Evolutionary conservation across 1,140 invertebrate species (phyloP).

Genomic region (Alviniconcha marisindica): DNA sequence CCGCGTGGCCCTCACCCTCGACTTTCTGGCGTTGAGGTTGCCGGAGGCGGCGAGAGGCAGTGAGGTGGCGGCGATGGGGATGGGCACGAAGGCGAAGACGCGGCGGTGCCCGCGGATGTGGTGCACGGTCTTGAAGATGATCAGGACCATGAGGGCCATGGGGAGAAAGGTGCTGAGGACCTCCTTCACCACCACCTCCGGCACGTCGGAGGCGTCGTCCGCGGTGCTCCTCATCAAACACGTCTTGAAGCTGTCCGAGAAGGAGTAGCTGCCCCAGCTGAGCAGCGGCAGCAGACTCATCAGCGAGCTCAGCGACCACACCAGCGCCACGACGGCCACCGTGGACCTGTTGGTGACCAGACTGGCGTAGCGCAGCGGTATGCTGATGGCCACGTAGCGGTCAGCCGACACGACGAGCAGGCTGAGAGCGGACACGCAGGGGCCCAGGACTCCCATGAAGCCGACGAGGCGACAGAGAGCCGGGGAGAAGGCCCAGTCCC

Average conservation of each 20-base stretch:
- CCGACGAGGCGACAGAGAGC: conserved; percentile 37
- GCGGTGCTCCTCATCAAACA: background rate
- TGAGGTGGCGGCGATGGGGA: conserved; percentile 21
- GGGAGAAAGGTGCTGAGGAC: conserved; percentile 44
- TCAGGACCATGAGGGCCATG: conserved; percentile 28
- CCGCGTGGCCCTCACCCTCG: conserved; percentile 44
- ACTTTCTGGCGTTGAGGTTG: background rate
- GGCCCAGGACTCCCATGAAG: conserved; percentile 41
- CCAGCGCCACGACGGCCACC: conserved; percentile 7
- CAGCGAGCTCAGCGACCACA: conserved; percentile 40
- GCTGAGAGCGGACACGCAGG: conserved; percentile 42
- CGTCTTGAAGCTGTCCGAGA: conserved; percentile 33
- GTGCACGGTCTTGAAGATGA: conserved; percentile 42
- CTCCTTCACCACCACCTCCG: conserved; percentile 40
- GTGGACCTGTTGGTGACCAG: conserved; percentile 39
- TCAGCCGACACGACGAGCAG: conserved; percentile 48
- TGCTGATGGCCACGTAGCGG: conserved; percentile 50
- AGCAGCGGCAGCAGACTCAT: conserved; percentile 41
- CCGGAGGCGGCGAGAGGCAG: background rate
- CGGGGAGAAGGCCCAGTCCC: conserved; percentile 35
- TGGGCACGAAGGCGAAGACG: conserved; percentile 46
- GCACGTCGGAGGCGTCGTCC: background rate
- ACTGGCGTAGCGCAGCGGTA: conserved; percentile 49
- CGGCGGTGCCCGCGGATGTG: conserved; percentile 47
- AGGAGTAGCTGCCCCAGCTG: conserved; percentile 22